Conservation (phyloP, 1,140 invertebrate species). For the Ostrea edulis region DNA sequence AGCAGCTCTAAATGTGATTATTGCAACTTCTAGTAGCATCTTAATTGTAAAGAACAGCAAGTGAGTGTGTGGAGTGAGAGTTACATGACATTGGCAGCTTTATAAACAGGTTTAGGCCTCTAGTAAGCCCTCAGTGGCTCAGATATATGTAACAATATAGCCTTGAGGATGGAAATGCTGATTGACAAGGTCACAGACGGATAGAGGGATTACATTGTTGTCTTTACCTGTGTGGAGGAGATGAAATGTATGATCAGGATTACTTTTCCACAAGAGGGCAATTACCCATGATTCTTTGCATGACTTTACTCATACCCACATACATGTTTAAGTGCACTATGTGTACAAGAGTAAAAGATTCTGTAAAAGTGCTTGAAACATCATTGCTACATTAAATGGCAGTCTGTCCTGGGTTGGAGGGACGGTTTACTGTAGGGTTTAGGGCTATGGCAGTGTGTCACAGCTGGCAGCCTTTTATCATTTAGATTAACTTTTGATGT, state of each 20-base stretch:
- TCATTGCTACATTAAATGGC: not conserved
- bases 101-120: not conserved
- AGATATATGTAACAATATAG: slow-evolving; percentile 5
- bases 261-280: not conserved
- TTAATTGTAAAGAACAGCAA: not conserved
- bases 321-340: not conserved
- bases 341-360: not conserved
- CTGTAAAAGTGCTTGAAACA: not conserved
- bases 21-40: not conserved
- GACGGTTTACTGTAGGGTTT: not conserved
- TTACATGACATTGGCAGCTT: slow-evolving; percentile 23
- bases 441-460: not conserved
- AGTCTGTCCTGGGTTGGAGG: not conserved
- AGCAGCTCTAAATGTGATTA: no score
- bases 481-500: not conserved
- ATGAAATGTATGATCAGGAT: not conserved
- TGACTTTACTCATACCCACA: no score
- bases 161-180: not conserved
- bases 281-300: no score
- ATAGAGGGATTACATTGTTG: not conserved
- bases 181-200: not conserved
- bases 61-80: not conserved
- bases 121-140: not conserved
- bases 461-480: slow-evolving; percentile 9
- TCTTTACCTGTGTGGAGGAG: not conserved